Base-by-base conservation (phyloP, 1,140 invertebrate genomes). In the Tribolium castaneum region DNA sequence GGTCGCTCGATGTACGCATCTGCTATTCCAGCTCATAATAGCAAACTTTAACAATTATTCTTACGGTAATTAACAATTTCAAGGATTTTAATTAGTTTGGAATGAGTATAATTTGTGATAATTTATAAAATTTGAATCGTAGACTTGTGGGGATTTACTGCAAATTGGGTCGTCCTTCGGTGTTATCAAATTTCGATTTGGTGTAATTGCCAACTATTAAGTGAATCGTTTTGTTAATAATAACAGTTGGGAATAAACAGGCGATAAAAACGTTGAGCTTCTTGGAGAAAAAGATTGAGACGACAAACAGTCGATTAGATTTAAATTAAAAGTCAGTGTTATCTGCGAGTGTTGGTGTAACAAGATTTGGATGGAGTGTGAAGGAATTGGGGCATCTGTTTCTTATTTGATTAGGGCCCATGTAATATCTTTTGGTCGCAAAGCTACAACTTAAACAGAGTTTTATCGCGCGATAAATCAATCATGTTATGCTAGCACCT, bases 21-120 rank as follows among this genome's bases (percentile, higher is more conserved):
- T 66, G 59, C 59, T 66, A 66, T 66, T 66, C 12, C 25, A 66
- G 30, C 59, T 66, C 59, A 66, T 66, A 66, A 66, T 35, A 66
- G 59, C 25, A 6, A 66, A 66, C 59, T 66, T 66, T 35, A 35
- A 66, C 59, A 66, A 66, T 66, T 66, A 66, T 66, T 66, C 59
- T 66, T 66, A 35, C 25, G 30, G 59, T 66, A 66, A 66, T 66
- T 66, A 66, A 66, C 59, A 66, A 66, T 66, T 66, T 35, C 22
- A 66, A 66, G 59, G 59, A 66, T 66, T 66, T 66, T 35, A 66
- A 35, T 66, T 66, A 66, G 59, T 66, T 66, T 35, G 30, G 30
- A 66, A 66, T 14, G 25, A 35, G 10, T 66, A 66, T 66, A 66
- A 66, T 35, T 66, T 14, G 25, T 35, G 30, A 66, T 66, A 66